Conservation (phyloP, 1,140 invertebrate genomes). For the Palaemon carinicauda region DNA sequence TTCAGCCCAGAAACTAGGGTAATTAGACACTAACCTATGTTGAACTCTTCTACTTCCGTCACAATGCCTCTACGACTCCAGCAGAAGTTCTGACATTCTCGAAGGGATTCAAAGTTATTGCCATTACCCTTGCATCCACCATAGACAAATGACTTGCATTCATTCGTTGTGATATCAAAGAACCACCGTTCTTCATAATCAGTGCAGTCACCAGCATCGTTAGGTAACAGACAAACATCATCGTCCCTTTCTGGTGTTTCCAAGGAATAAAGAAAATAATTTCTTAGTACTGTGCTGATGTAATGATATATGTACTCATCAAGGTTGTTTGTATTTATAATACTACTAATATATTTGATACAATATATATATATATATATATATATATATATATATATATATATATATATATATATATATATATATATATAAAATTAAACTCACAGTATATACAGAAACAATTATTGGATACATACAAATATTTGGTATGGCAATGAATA, state of each 20-base stretch:
- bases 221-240: conserved; percentile 76
- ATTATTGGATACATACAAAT: too few species aligned
- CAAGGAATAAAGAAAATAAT: too few species aligned
- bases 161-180: conserved; percentile 77
- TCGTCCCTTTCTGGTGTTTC: conserved; percentile 21
- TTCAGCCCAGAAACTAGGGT: neutral
- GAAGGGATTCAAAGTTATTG: conserved; percentile 79
- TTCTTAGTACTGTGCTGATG: too few species aligned
- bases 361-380: too few species aligned
- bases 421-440: too few species aligned
- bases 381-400: too few species aligned
- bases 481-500: too few species aligned
- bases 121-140: conserved; percentile 83
- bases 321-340: too few species aligned
- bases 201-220: conserved; percentile 79
- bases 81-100: conserved; percentile 73
- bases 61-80: conserved; percentile 61
- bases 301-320: too few species aligned
- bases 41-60: neutral
- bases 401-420: too few species aligned
- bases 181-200: conserved; percentile 83
- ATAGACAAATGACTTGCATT: conserved; percentile 82
- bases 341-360: too few species aligned
- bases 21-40: neutral
- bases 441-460: too few species aligned